Evolutionary conservation across 2,888 invertebrate species (phyloP).

Genomic region (Elegia similella): DNA sequence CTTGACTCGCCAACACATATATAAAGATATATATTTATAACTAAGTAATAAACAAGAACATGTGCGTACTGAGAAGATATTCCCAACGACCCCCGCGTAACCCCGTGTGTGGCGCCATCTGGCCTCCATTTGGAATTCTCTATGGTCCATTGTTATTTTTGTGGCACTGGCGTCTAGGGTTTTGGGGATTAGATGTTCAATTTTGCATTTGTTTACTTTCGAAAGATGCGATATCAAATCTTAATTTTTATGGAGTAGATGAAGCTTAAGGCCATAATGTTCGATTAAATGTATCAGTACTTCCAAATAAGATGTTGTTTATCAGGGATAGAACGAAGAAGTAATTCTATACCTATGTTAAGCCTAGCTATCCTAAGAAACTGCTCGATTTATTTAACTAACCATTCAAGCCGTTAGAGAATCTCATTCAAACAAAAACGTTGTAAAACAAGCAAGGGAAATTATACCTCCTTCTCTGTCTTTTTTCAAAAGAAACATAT

Average conservation of each 20-base stretch:
- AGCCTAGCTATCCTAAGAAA: too few relatives aligned
- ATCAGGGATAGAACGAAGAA: too few relatives aligned
- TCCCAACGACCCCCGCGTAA: constrained; percentile 25
- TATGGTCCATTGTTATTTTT: constrained; percentile 28
- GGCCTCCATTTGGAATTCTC: constrained; percentile 28
- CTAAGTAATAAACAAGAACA: constrained; percentile 4
- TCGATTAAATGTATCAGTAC: too few relatives aligned
- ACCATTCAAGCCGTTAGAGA: constrained; percentile 5
- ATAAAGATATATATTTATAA: not conserved
- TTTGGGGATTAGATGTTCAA: not conserved
- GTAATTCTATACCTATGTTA: too few relatives aligned
- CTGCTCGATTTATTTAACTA: not conserved
- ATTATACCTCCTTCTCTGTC: not conserved
- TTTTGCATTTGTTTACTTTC: not conserved
- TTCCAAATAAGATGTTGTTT: too few relatives aligned
- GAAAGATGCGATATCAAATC: not conserved
- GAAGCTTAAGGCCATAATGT: too few relatives aligned
- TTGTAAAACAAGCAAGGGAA: not conserved
- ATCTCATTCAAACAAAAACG: constrained; percentile 7
- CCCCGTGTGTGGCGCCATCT: constrained; percentile 32
- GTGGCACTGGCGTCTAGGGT: constrained; percentile 10
- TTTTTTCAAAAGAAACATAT: not conserved
- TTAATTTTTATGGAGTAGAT: too few relatives aligned
- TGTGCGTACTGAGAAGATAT: constrained; percentile 8
- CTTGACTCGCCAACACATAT: not conserved